Percentiles rank a stretch among this genome's conserved stretches.
Conservation (phyloP, 2,797 vertebrate genomes). For the Halcyon chelicuti region DNA sequence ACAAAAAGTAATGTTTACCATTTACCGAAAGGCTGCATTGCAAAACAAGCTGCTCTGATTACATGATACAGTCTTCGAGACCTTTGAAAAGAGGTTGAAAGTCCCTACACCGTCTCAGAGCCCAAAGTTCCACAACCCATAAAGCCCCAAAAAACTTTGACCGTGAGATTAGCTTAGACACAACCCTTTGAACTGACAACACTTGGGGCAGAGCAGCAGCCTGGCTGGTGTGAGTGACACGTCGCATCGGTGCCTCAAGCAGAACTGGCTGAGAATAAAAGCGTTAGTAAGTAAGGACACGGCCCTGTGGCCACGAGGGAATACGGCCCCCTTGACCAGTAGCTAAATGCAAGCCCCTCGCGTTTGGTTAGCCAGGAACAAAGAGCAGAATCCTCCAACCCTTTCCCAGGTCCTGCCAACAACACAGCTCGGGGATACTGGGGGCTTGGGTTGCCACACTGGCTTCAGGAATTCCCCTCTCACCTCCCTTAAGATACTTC, state of each 20-base stretch:
- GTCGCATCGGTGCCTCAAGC: not conserved
- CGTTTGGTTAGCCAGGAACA: conserved; percentile 4
- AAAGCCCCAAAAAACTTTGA: conserved; percentile 20
- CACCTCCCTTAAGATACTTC: not conserved
- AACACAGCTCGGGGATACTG: not conserved
- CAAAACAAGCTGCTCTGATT: not conserved
- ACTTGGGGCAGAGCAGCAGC: not conserved
- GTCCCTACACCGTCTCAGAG: not conserved
- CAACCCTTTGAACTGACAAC: conserved; percentile 35
- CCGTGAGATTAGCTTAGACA: not conserved
- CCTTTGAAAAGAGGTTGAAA: conserved; percentile 43
- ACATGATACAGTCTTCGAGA: not conserved
- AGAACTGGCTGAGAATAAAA: not conserved
- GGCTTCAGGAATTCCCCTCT: not conserved
- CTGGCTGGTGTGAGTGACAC: not conserved
- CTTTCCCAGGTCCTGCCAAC: not conserved
- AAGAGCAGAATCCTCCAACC: not conserved
- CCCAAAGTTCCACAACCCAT: conserved; percentile 27
- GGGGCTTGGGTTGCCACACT: not conserved
- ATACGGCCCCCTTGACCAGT: not conserved
- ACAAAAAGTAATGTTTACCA: not conserved
- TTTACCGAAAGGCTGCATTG: not conserved
- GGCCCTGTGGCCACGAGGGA: not conserved
- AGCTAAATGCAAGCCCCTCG: not conserved
- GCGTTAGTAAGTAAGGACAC: not conserved